Conservation (phyloP, 2,888 invertebrate species). For the Euphydryas editha region DNA sequence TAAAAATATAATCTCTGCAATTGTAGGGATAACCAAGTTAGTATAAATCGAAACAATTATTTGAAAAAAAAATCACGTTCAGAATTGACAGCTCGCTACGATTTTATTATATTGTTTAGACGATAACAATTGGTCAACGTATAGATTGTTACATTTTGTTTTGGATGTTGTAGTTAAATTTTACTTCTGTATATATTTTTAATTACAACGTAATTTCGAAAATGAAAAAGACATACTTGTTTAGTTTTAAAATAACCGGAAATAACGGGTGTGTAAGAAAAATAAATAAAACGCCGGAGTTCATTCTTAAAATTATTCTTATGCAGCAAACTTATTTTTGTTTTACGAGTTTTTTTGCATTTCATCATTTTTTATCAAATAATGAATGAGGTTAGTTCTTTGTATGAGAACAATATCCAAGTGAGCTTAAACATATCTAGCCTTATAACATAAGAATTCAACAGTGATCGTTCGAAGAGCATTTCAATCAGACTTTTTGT, state of each 20-base stretch:
- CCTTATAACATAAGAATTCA: background rate
- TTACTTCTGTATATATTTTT: too few relatives aligned
- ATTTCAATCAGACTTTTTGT: background rate
- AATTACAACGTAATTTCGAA: too few relatives aligned
- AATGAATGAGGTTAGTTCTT: conserved; percentile 7
- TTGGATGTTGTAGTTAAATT: too few relatives aligned
- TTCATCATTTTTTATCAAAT: conserved; percentile 45
- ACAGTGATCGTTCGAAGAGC: background rate
- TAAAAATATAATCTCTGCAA: too few relatives aligned
- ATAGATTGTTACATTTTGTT: too few relatives aligned
- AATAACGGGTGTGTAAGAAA: background rate
- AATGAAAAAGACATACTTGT: too few relatives aligned
- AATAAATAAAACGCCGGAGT: conserved; percentile 65
- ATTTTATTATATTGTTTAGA: too few relatives aligned
- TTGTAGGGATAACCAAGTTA: too few relatives aligned
- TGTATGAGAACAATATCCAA: background rate
- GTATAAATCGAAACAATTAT: too few relatives aligned
- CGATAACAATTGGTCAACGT: too few relatives aligned
- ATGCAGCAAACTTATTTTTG: conserved; percentile 54
- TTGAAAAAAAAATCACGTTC: too few relatives aligned
- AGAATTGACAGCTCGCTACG: too few relatives aligned
- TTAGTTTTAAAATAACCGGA: background rate
- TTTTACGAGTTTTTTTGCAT: conserved; percentile 46
- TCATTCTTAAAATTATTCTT: conserved; percentile 69
- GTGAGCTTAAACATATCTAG: background rate